phyloP scores from a whole-genome alignment of 1,140 invertebrate genomes.

The Drosophila sturtevanti region DNA sequence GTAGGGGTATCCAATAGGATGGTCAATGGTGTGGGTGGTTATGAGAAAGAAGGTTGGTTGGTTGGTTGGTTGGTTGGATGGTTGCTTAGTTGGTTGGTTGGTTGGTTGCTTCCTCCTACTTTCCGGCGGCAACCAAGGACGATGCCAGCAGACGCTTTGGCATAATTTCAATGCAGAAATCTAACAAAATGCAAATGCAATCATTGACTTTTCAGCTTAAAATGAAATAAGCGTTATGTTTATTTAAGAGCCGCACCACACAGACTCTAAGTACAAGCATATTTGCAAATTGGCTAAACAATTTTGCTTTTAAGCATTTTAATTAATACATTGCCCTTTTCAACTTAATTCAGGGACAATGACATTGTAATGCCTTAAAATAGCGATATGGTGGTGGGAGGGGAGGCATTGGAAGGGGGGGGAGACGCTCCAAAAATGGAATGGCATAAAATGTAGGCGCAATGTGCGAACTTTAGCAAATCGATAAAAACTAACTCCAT shows the following conservation, averaged over 20 bases:
- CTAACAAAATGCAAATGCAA: slow-evolving; percentile 77
- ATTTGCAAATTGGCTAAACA: background rate
- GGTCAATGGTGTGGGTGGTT: background rate
- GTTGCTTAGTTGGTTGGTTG: slow-evolving; percentile 1
- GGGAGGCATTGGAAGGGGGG: slow-evolving; percentile 20
- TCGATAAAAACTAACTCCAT: slow-evolving; percentile 19
- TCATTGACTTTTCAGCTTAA: slow-evolving; percentile 78
- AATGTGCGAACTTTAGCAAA: slow-evolving; percentile 18
- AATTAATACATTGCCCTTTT: slow-evolving; percentile 7
- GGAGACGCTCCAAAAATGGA: background rate
- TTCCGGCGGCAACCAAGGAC: slow-evolving; percentile 20
- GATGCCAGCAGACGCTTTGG: slow-evolving; percentile 51
- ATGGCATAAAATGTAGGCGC: slow-evolving; percentile 5
- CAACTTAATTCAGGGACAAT: slow-evolving; percentile 6
- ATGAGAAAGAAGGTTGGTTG: background rate
- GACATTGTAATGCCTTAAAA: background rate
- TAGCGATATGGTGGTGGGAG: too few relatives aligned
- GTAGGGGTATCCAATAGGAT: background rate
- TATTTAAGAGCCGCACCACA: slow-evolving; percentile 31
- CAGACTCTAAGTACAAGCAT: background rate
- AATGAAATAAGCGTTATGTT: slow-evolving; percentile 63
- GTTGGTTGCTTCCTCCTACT: slow-evolving; percentile 4
- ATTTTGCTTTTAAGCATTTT: background rate
- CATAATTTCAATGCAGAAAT: slow-evolving; percentile 74
- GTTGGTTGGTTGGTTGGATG: background rate